phyloP scores from a whole-genome alignment of 2,113 vertebrate species.

The Cephalopholis sonnerati region DNA sequence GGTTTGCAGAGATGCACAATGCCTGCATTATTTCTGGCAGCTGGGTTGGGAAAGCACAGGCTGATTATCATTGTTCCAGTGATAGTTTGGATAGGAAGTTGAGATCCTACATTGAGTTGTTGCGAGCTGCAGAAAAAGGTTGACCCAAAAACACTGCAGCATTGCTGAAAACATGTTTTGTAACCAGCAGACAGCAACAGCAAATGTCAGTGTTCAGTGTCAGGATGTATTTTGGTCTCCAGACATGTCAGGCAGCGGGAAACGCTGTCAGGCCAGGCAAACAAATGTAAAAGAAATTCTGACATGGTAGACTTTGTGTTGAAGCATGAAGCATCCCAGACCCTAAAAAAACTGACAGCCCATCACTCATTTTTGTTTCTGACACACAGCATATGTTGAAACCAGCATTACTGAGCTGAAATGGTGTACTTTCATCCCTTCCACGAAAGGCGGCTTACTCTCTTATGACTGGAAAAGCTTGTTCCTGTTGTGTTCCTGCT shows the following conservation, averaged over 20 bases:
- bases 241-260: background rate
- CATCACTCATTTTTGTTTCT: background rate
- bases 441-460: background rate
- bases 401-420: background rate
- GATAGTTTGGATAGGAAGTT: background rate
- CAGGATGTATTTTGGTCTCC: background rate
- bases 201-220: background rate
- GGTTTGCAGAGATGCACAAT: too few relatives aligned
- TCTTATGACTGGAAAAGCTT: conserved; percentile 35
- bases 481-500: conserved; percentile 5
- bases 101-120: background rate
- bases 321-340: background rate
- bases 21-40: too few relatives aligned
- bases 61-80: background rate
- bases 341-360: background rate
- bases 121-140: background rate
- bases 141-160: background rate
- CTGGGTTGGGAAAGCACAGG: background rate
- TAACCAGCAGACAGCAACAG: background rate
- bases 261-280: background rate
- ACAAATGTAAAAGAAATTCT: background rate
- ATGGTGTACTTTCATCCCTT: fast-evolving
- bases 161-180: background rate
- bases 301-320: background rate
- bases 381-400: background rate